These are phyloP conservation scores for Syngnathoides biaculeatus DNA, from an alignment of 2,113 vertebrate genomes.

Conservation along the genomic window DNA sequence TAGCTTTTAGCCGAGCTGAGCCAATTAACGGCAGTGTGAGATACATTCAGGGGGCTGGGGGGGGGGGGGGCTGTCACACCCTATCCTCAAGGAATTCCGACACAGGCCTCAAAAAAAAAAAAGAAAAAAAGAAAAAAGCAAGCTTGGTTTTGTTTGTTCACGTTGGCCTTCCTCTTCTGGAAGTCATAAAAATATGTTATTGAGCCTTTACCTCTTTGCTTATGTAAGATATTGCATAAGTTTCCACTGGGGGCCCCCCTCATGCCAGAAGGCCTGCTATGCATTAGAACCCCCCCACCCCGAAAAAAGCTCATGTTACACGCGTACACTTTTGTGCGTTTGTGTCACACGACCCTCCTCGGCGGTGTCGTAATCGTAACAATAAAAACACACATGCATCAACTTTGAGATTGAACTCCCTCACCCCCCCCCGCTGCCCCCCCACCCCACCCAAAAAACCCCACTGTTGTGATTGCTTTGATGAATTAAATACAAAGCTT, in stretches of 20 bases:
- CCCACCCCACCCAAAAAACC: background rate
- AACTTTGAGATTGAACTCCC: background rate
- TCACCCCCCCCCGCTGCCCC: too few relatives aligned
- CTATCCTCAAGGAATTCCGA: background rate
- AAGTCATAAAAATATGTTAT: background rate
- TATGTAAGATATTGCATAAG: constrained; percentile 6
- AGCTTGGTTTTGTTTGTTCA: background rate
- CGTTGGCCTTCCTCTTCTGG: background rate
- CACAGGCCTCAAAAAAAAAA: background rate
- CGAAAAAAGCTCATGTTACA: background rate
- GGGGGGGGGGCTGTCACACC: background rate
- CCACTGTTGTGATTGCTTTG: background rate
- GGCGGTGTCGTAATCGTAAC: background rate
- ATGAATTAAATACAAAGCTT: background rate
- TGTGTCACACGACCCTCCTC: background rate
- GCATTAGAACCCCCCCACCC: background rate
- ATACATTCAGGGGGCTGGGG: background rate
- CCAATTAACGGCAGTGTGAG: background rate
- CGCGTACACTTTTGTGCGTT: background rate
- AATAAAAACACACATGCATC: background rate
- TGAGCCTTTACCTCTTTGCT: background rate
- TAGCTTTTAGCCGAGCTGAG: background rate
- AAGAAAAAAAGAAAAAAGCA: background rate
- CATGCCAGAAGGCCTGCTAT: background rate
- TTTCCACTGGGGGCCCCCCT: background rate